These are phyloP conservation scores for Oenanthe oenanthe DNA, from an alignment of 2,113 vertebrate species.

Conservation along the genomic window DNA sequence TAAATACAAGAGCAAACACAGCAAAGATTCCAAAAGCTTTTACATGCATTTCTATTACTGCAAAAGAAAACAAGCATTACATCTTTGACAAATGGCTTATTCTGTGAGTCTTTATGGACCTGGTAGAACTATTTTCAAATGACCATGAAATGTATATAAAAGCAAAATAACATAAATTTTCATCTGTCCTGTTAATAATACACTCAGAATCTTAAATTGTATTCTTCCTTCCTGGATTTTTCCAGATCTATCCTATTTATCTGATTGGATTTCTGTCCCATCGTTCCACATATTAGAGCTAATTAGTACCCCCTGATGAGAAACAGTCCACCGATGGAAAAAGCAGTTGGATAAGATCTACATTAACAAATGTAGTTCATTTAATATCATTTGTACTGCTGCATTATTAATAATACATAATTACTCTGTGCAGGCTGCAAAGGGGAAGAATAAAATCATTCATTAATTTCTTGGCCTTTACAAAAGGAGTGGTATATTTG, in stretches of 20 bases:
- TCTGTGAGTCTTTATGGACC: conserved; percentile 8
- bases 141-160: conserved; percentile 40
- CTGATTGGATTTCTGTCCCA: conserved; percentile 81
- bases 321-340: conserved; percentile 81
- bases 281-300: conserved; percentile 81
- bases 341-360: conserved; percentile 85
- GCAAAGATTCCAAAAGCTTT: conserved; percentile 36
- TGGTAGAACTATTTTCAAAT: conserved; percentile 15
- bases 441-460: conserved; percentile 76
- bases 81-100: conserved; percentile 54
- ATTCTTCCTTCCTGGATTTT: conserved; percentile 73
- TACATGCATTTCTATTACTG: conserved; percentile 29
- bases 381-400: conserved; percentile 86
- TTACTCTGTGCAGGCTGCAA: conserved; percentile 76
- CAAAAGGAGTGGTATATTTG: conserved; percentile 68
- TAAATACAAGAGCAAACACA: conserved; percentile 34
- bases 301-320: conserved; percentile 85
- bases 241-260: conserved; percentile 80
- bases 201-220: conserved; percentile 39
- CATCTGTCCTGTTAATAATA: conserved; percentile 51
- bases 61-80: conserved; percentile 47
- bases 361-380: conserved; percentile 87
- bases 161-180: conserved; percentile 42
- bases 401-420: conserved; percentile 88
- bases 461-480: conserved; percentile 79